A percentile compares a stretch with the other conserved stretches of the same genome.
phyloP scores from a whole-genome alignment of 2,888 invertebrate genomes.

The Athalia rosae region DNA sequence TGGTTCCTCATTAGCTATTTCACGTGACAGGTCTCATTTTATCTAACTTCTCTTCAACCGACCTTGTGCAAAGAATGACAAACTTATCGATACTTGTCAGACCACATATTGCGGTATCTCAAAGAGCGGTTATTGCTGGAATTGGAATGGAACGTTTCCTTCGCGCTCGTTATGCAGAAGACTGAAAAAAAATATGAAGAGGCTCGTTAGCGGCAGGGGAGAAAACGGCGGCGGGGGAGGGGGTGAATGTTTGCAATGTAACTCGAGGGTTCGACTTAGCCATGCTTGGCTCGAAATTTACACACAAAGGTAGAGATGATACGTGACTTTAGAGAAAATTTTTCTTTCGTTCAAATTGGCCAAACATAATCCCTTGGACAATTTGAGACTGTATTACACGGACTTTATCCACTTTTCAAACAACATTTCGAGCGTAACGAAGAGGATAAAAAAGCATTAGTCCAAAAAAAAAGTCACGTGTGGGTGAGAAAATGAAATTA shows the following conservation, averaged over 20 bases:
- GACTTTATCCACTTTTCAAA: conserved; percentile 35
- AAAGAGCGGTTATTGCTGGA: conserved; percentile 2
- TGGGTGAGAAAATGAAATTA: no score
- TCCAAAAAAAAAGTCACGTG: background rate
- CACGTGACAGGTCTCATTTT: background rate
- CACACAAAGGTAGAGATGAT: background rate
- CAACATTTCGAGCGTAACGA: conserved; percentile 26
- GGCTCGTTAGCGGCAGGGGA: conserved; percentile 14
- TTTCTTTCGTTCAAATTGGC: conserved; percentile 20
- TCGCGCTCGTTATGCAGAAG: conserved; percentile 12
- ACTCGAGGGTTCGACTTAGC: conserved; percentile 1
- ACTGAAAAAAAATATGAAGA: background rate
- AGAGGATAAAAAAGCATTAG: conserved; percentile 21
- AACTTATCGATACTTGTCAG: conserved; percentile 18
- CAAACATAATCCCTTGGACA: background rate
- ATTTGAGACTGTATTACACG: conserved; percentile 12
- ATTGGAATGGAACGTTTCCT: background rate
- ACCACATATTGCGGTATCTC: background rate
- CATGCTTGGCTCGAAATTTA: conserved; percentile 19
- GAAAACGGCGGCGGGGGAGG: background rate
- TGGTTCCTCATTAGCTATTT: background rate
- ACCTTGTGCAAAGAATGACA: background rate
- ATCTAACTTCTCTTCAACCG: background rate
- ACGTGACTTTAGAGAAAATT: conserved; percentile 13
- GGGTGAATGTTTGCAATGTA: conserved; percentile 11